These are phyloP conservation scores for Buathra laborator DNA, from an alignment of 2,888 invertebrate genomes.

Conservation along the genomic window DNA sequence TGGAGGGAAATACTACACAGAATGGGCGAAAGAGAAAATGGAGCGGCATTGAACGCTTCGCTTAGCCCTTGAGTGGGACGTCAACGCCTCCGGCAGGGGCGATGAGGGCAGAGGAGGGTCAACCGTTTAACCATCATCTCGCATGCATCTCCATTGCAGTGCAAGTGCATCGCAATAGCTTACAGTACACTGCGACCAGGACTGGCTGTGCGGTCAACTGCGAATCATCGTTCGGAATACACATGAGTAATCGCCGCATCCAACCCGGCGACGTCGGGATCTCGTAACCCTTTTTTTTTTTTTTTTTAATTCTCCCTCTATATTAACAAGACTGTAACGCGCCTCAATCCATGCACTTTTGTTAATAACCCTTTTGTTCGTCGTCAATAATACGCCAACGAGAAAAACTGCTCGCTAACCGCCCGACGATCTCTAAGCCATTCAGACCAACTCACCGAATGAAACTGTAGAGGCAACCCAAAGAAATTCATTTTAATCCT, in stretches of 20 bases:
- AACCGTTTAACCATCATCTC: constrained; percentile 66
- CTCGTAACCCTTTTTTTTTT: constrained; percentile 48
- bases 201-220: constrained; percentile 65
- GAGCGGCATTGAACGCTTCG: constrained; percentile 69
- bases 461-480: neutral
- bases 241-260: constrained; percentile 61
- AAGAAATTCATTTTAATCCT: too few species aligned
- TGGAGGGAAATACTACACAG: constrained; percentile 49
- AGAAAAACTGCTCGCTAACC: constrained; percentile 54
- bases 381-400: neutral
- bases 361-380: neutral
- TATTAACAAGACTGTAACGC: neutral
- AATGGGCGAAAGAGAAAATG: constrained; percentile 62
- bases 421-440: constrained; percentile 39
- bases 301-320: constrained; percentile 4
- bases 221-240: constrained; percentile 69
- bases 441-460: constrained; percentile 39
- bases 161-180: constrained; percentile 14
- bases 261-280: constrained; percentile 36
- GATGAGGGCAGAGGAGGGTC: constrained; percentile 51
- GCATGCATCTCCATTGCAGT: constrained; percentile 47
- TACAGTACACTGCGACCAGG: constrained; percentile 11
- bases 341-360: neutral
- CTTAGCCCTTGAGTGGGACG: constrained; percentile 65
- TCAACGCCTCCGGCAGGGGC: constrained; percentile 51